Base-by-base conservation (phyloP, 2,113 vertebrate genomes). In the Dicaeum eximium region DNA sequence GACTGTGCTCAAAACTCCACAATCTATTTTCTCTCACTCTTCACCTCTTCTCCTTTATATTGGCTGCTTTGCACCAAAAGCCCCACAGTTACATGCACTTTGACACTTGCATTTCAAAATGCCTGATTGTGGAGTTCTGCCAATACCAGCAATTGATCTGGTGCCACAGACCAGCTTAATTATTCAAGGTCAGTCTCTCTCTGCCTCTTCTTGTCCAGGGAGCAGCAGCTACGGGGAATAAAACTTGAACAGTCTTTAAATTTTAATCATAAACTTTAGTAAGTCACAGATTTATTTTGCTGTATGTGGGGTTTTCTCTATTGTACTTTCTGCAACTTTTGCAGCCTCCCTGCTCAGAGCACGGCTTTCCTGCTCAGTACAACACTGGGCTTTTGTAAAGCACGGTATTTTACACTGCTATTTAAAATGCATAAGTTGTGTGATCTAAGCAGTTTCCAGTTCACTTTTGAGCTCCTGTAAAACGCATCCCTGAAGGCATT, bases 371-470 rank as follows among this genome's bases (percentile, higher is more conserved):
- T 16, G 60, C 88, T 85, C 48, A 1, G 8, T 72, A 30, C 80
- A 79, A 30, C 90, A 3, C 40, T 44, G 72, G 66, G 92, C 94
- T 93, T 95, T 94, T 95, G 93, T 97, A 79, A 78, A 71, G 95
- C 91, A 84, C 0, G 0, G 72, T 37, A 80, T 88, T 96, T 96
- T 88, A 97, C 83, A 86, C 88, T 54, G 82, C 95, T 96, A 79
- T 92, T 97, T 96, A 97, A 96, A 96, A 96, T 96, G 94, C 86
- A 92, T 96, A 94, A 95, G 95, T 96, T 96, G 96, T 96, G 96
- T 97, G 88, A 96, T 95, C 88, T 97, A 96, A 97, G 93, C 93
- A 94, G 92, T 94, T 96, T 96, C 93, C 93, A 96, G 93, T 83
- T 97, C 95, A 95, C 94, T 96, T 96, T 28, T 67, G 93, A 96